Percentiles rank a stretch among this genome's conserved stretches.
Evolutionary conservation across 2,113 vertebrate species (phyloP).

Genomic region (Neogobius melanostomus): DNA sequence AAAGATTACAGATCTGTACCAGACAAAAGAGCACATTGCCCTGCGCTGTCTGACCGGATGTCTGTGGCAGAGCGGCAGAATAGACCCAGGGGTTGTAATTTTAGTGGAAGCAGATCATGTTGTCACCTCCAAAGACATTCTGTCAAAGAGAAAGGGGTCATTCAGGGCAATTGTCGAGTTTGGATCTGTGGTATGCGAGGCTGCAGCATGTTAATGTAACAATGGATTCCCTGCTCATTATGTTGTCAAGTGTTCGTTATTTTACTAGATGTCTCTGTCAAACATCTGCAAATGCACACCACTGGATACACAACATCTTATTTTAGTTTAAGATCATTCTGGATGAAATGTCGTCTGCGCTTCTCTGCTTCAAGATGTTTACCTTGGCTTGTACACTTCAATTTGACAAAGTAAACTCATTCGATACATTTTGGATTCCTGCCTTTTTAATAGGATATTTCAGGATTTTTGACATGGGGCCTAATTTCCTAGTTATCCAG

Average conservation of each 20-base stretch:
- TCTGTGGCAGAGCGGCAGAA: slow-evolving; percentile 40
- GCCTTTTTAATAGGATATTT: too few species aligned
- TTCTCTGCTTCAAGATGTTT: slow-evolving; percentile 31
- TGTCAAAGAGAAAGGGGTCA: slow-evolving; percentile 14
- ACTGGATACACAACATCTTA: slow-evolving; percentile 6
- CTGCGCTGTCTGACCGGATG: slow-evolving; percentile 53
- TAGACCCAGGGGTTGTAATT: slow-evolving; percentile 34
- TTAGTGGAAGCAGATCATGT: slow-evolving; percentile 15
- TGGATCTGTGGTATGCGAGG: not conserved
- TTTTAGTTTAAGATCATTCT: not conserved
- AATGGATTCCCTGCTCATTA: slow-evolving; percentile 7
- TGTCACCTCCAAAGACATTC: slow-evolving; percentile 15
- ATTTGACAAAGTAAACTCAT: too few species aligned
- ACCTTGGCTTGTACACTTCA: not conserved
- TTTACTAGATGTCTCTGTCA: not conserved
- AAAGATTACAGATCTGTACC: slow-evolving; percentile 69
- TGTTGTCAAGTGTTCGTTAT: slow-evolving; percentile 9
- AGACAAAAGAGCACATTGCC: slow-evolving; percentile 61
- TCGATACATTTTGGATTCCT: too few species aligned
- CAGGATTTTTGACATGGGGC: too few species aligned
- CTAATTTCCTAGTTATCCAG: too few species aligned
- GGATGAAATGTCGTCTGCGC: slow-evolving; percentile 12
- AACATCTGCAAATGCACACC: slow-evolving; percentile 6
- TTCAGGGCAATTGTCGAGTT: not conserved
- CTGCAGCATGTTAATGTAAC: not conserved